phyloP scores from a whole-genome alignment of 2,888 invertebrate genomes.

The Hoplodrina blanda region DNA sequence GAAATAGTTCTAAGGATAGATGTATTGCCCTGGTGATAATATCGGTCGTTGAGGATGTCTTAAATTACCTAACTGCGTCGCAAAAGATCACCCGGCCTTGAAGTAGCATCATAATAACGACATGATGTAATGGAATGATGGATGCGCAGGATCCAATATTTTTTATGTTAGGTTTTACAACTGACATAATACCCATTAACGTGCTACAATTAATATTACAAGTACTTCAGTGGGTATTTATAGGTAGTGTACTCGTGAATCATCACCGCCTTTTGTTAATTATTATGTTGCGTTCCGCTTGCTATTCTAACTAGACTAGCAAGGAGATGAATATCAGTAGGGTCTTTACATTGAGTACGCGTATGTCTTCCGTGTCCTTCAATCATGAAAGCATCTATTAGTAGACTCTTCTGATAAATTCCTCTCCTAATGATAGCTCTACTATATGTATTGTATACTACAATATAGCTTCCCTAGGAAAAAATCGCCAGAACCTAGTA shows the following conservation, averaged over 20 bases:
- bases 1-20: too few relatives aligned
- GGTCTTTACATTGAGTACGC: neutral
- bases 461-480: too few relatives aligned
- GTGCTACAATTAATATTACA: constrained; percentile 14
- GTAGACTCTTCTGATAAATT: too few relatives aligned
- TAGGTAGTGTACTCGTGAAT: constrained; percentile 7
- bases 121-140: constrained; percentile 29
- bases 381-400: neutral
- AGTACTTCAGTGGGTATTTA: constrained; percentile 5
- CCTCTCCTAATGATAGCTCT: too few relatives aligned
- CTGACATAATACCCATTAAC: constrained; percentile 9
- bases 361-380: neutral
- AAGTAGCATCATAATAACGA: constrained; percentile 11
- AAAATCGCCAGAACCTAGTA: too few relatives aligned
- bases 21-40: too few relatives aligned
- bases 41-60: too few relatives aligned
- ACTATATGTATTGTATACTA: too few relatives aligned
- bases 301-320: neutral
- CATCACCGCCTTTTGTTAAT: constrained; percentile 10
- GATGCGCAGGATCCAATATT: constrained; percentile 14
- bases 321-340: neutral
- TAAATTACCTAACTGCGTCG: constrained; percentile 40
- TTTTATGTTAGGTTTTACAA: constrained; percentile 27
- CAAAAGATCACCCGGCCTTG: constrained; percentile 35
- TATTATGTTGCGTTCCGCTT: neutral